phyloP scores from a whole-genome alignment of 2,113 vertebrate genomes.

The Blennius ocellaris region DNA sequence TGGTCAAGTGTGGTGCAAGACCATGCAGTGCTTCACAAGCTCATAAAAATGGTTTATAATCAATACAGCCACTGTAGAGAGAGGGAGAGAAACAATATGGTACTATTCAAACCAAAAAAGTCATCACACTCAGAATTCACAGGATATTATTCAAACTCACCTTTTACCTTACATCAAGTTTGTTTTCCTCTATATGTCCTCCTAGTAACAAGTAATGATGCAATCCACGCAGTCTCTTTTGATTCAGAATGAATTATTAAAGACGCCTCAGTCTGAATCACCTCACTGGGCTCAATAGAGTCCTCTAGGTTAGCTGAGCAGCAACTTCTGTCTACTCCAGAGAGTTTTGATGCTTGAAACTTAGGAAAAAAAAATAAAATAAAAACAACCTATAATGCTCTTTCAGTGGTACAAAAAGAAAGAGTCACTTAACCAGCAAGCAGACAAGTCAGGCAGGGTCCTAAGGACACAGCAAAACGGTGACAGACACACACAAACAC shows the following conservation, averaged over 20 bases:
- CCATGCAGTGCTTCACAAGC: too few relatives aligned
- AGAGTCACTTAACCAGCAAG: constrained; percentile 26
- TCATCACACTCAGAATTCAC: not conserved
- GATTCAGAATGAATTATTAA: constrained; percentile 52
- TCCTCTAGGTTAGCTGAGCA: not conserved
- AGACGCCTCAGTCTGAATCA: constrained; percentile 10
- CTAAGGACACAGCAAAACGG: not conserved
- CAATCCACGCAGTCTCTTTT: constrained; percentile 31
- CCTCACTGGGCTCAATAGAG: constrained; percentile 15
- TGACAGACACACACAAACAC: constrained; percentile 2
- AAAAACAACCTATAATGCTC: not conserved
- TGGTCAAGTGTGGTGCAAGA: too few relatives aligned
- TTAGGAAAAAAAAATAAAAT: too few relatives aligned
- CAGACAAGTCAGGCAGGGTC: not conserved
- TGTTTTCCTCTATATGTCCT: constrained; percentile 12
- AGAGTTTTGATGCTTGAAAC: constrained; percentile 14
- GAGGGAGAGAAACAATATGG: too few relatives aligned
- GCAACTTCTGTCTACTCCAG: not conserved
- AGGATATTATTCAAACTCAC: not conserved
- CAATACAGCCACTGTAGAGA: too few relatives aligned
- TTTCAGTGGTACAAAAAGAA: constrained; percentile 9
- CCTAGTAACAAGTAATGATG: constrained; percentile 1
- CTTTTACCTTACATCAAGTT: constrained; percentile 11
- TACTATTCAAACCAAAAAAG: not conserved
- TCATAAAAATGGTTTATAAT: too few relatives aligned